Evolutionary conservation across 1,140 invertebrate species (phyloP), one percentile per base, ranked within the genome.

Genomic region (Drosophila parabipectinata): DNA sequence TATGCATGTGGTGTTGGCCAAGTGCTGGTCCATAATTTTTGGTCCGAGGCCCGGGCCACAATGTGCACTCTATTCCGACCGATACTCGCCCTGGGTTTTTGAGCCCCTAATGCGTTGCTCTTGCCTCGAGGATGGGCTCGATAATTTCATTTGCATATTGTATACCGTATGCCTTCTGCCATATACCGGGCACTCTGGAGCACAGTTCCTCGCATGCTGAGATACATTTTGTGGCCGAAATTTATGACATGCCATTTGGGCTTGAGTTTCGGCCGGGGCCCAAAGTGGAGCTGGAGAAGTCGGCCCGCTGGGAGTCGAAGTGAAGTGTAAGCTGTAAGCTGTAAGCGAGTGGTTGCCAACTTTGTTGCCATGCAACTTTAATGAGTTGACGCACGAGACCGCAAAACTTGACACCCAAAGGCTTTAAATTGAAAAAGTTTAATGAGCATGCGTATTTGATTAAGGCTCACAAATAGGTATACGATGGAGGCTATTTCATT

Each of bases 321-420:
- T 14, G 2, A 21, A 18, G 34, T 39, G 30, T 41, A 14, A 48
- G 44, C 24, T 28, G 30, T 41, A 9, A 48, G 44, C 24, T 47
- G 51, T 34, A 63, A 63, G 50, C 60, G 78, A 78, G 77, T 78
- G 77, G 56, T 59, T 53, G 54, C 24, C 60, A 85, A 85, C 74
- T 85, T 85, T 82, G 79, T 87, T 79, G 82, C 56, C 74, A 82
- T 85, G 82, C 83, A 85, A 85, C 83, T 87, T 85, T 85, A 85
- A 85, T 85, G 74, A 85, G 83, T 78, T 76, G 78, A 63, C 78
- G 79, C 78, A 67, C 61, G 74, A 74, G 74, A 78, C 82, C 78
- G 37, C 82, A 87, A 41, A 82, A 81, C 82, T 81, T 78, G 81
- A 60, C 77, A 82, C 74, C 67, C 73, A 75, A 87, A 71, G 69